A percentile compares a stretch with the other conserved stretches of the same genome.
These are phyloP conservation scores for Schmidtea mediterranea DNA, from an alignment of 1,140 invertebrate genomes.

Conservation along the genomic window DNA sequence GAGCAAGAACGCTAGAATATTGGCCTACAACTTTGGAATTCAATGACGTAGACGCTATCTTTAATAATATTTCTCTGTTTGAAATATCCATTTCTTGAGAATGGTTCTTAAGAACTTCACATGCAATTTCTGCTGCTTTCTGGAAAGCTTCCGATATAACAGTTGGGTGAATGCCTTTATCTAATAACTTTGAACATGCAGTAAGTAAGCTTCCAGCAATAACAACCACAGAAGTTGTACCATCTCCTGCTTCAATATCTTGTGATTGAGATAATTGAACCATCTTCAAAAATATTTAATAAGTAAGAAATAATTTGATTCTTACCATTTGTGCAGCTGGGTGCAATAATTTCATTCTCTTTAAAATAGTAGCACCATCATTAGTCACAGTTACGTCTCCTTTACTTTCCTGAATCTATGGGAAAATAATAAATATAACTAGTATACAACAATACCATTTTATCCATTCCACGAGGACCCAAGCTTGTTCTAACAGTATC, in stretches of 20 bases:
- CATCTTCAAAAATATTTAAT: slow-evolving; percentile 35
- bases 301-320: slow-evolving; percentile 1
- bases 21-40: slow-evolving; percentile 98
- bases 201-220: slow-evolving; percentile 77
- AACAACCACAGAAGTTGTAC: slow-evolving; percentile 85
- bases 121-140: slow-evolving; percentile 50
- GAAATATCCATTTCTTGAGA: slow-evolving; percentile 46
- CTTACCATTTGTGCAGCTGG: slow-evolving; percentile 93
- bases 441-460: slow-evolving; percentile 50
- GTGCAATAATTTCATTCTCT: slow-evolving; percentile 93
- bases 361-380: slow-evolving; percentile 95
- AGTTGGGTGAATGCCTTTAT: slow-evolving; percentile 81
- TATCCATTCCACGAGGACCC: slow-evolving; percentile 95
- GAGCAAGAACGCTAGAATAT: slow-evolving; percentile 68
- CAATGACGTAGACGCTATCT: slow-evolving; percentile 79
- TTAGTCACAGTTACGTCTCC: slow-evolving; percentile 98
- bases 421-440: slow-evolving; percentile 19
- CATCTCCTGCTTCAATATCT: slow-evolving; percentile 94
- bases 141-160: slow-evolving; percentile 87
- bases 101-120: slow-evolving; percentile 58
- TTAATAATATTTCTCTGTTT: slow-evolving; percentile 59
- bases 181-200: slow-evolving; percentile 63
- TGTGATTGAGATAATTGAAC: slow-evolving; percentile 92
- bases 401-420: slow-evolving; percentile 64
- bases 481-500: slow-evolving; percentile 93